Evolutionary conservation across 2,113 vertebrate genomes (phyloP), one percentile per base, ranked within the genome.

Genomic region (Struthidea cinerea): DNA sequence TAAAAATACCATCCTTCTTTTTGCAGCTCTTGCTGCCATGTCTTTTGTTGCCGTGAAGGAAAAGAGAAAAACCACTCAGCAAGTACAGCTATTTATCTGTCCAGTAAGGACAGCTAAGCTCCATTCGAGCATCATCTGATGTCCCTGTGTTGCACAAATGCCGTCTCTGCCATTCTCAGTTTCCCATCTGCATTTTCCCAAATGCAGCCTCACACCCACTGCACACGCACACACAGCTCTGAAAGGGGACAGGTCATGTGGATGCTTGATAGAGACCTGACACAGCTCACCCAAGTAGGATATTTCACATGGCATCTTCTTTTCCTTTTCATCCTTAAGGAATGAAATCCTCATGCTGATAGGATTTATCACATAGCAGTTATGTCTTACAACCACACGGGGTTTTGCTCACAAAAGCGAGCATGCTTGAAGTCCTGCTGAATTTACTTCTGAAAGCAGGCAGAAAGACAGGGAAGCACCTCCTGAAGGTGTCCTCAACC

Each of bases 141-240:
- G 28, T 28, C 23, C 9, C 53, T 79, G 50, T 7, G 2, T 15
- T 73, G 55, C 59, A 76, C 19, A 90, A 85, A 68, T 37, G 39
- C 23, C 5, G 24, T 67, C 79, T 79, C 76, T 70, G 22, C 82
- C 59, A 47, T 20, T 42, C 55, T 86, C 37, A 12, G 41, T 42
- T 88, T 74, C 42, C 46, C 56, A 63, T 46, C 61, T 89, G 73
- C 32, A 44, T 8, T 2, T 35, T 65, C 55, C 55, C 15, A 76
- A 77, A 49, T 35, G 56, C 68, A 90, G 49, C 52, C 52, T 78
- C 53, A 64, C 17, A 50, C 14, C 2, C 16, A 2, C 27, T 64
- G 28, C 63, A 73, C 1, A 0, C 41, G 56, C 24, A 84, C 61
- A 74, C 0, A 0, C 24, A 63, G 39, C 41, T 70, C 68, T 0